Evolutionary conservation across 2,113 vertebrate species (phyloP).

Genomic region (Hucho hucho): DNA sequence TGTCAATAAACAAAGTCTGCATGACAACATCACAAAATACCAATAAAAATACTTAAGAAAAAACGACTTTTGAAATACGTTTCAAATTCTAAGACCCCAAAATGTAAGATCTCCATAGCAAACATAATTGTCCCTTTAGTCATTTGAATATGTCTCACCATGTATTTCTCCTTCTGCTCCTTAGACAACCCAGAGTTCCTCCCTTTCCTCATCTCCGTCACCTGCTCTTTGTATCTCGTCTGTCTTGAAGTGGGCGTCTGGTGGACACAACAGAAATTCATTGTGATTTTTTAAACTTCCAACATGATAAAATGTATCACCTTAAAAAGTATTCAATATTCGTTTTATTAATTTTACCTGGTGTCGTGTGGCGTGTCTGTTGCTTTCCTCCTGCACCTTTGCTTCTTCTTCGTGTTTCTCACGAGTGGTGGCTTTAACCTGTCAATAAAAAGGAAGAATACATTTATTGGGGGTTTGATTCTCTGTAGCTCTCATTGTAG

Average conservation of each 20-base stretch:
- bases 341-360: slow-evolving; percentile 73
- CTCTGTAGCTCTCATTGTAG: not conserved
- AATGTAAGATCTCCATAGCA: not conserved
- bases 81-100: too few relatives aligned
- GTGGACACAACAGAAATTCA: not conserved
- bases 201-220: slow-evolving; percentile 93
- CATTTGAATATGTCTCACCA: slow-evolving; percentile 72
- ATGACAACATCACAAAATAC: too few relatives aligned
- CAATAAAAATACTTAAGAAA: too few relatives aligned
- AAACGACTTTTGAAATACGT: too few relatives aligned
- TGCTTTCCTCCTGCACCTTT: slow-evolving; percentile 90
- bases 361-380: slow-evolving; percentile 92
- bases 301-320: not conserved
- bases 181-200: slow-evolving; percentile 90
- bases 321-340: not conserved
- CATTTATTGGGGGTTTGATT: too few relatives aligned
- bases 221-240: slow-evolving; percentile 94
- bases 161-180: slow-evolving; percentile 98
- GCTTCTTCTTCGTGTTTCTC: slow-evolving; percentile 96
- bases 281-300: not conserved
- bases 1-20: too few relatives aligned
- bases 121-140: not conserved
- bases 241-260: slow-evolving; percentile 93
- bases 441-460: slow-evolving; percentile 10
- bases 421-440: slow-evolving; percentile 95